These are phyloP conservation scores for Leptonema lineaticorne DNA, from an alignment of 1,140 invertebrate species.

Conservation along the genomic window DNA sequence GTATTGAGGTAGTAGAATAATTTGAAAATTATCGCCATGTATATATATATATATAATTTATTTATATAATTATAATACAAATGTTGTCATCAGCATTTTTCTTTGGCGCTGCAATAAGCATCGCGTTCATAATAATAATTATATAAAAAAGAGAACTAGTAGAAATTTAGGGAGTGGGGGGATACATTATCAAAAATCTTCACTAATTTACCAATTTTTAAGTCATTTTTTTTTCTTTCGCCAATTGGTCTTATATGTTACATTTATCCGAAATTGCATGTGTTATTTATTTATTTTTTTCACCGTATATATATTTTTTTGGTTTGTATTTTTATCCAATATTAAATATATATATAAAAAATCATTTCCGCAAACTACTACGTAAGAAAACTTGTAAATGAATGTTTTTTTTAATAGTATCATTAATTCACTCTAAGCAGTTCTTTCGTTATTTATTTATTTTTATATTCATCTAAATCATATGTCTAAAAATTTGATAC, in stretches of 20 bases:
- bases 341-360: constrained; percentile 32
- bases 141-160: constrained; percentile 33
- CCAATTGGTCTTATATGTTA: constrained; percentile 30
- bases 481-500: constrained; percentile 29
- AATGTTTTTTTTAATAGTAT: constrained; percentile 17
- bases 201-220: constrained; percentile 29
- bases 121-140: constrained; percentile 31
- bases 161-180: constrained; percentile 28
- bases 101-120: constrained; percentile 22
- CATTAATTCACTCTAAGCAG: constrained; percentile 29
- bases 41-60: constrained; percentile 27
- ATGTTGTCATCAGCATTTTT: constrained; percentile 30
- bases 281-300: too few species aligned
- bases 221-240: constrained; percentile 26
- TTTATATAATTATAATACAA: constrained; percentile 35
- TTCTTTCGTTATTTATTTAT: constrained; percentile 27
- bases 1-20: too few species aligned
- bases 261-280: constrained; percentile 23
- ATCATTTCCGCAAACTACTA: constrained; percentile 17
- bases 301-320: too few species aligned
- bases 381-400: too few species aligned
- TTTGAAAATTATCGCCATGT: background rate
- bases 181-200: constrained; percentile 29
- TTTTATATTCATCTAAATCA: constrained; percentile 9
- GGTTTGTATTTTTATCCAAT: too few species aligned